A percentile compares a stretch with the other conserved stretches of the same genome.
Conservation (phyloP, 2,888 invertebrate species). For the Acleris holmiana region DNA sequence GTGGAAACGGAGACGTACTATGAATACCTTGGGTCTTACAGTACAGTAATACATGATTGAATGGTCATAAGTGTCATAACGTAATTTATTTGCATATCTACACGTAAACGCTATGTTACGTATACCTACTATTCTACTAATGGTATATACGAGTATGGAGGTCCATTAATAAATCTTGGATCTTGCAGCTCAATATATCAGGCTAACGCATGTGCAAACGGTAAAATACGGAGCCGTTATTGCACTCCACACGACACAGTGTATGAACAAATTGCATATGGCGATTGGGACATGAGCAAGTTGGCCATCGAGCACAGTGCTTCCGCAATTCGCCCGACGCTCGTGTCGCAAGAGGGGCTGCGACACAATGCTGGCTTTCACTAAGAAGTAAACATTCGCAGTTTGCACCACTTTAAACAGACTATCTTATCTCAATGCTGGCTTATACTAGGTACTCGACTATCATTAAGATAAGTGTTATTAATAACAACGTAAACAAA, state of each 20-base stretch:
- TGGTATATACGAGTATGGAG: too few species aligned
- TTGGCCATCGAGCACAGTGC: conserved; percentile 28
- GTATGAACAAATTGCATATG: conserved; percentile 19
- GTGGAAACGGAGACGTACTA: too few species aligned
- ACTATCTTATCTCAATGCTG: conserved; percentile 27
- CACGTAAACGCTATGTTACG: too few species aligned
- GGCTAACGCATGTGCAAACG: too few species aligned
- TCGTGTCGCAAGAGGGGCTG: conserved; percentile 42
- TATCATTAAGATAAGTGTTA: conserved; percentile 32
- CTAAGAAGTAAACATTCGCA: conserved; percentile 46
- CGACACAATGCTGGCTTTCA: conserved; percentile 60
- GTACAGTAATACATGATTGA: too few species aligned
- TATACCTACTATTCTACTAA: too few species aligned
- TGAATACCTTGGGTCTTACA: too few species aligned
- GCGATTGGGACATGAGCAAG: conserved; percentile 37
- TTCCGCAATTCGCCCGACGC: conserved; percentile 40
- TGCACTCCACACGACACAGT: background rate
- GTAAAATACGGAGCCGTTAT: background rate
- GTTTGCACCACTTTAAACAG: conserved; percentile 4
- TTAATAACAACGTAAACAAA: conserved; percentile 30
- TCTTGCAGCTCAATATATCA: conserved; percentile 8
- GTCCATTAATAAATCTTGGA: too few species aligned
- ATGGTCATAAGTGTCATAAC: too few species aligned
- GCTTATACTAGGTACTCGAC: conserved; percentile 19
- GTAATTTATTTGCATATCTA: too few species aligned